A percentile compares a stretch with the other conserved stretches of the same genome.
phyloP scores from a whole-genome alignment of 2,113 vertebrate species.

The Tetraodon nigroviridis region DNA sequence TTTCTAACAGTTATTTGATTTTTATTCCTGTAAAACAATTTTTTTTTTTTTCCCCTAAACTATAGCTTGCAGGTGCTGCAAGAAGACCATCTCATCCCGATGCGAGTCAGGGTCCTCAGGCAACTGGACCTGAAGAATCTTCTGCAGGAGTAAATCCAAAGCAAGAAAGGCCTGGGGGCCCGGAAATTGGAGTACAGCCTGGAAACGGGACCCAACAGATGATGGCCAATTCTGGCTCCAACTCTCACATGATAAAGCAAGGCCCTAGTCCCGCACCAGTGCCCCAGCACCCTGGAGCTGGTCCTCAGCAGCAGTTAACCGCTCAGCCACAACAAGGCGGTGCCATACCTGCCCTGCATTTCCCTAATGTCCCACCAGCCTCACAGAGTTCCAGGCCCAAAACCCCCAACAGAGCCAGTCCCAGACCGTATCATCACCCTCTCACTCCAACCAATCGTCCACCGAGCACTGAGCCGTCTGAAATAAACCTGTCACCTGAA shows the following conservation, averaged over 20 bases:
- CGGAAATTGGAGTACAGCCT: slow-evolving; percentile 73
- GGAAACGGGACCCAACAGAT: slow-evolving; percentile 85
- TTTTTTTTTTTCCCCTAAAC: background rate
- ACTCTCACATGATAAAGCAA: slow-evolving; percentile 86
- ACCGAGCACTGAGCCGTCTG: slow-evolving; percentile 95
- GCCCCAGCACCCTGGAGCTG: slow-evolving; percentile 82
- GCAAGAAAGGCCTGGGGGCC: slow-evolving; percentile 64
- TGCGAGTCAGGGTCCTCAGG: slow-evolving; percentile 79
- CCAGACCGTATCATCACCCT: slow-evolving; percentile 93
- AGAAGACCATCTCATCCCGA: slow-evolving; percentile 91
- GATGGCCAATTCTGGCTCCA: slow-evolving; percentile 79
- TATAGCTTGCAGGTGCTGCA: slow-evolving; percentile 74
- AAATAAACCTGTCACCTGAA: slow-evolving; percentile 97
- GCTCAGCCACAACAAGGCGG: slow-evolving; percentile 76
- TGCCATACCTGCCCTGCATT: slow-evolving; percentile 85
- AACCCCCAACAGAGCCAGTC: slow-evolving; percentile 95
- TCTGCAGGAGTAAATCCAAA: slow-evolving; percentile 51
- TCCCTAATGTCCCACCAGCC: slow-evolving; percentile 84
- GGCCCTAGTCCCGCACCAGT: slow-evolving; percentile 82
- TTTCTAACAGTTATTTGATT: too few relatives aligned
- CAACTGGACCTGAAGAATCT: slow-evolving; percentile 78
- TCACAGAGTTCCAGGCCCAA: slow-evolving; percentile 94
- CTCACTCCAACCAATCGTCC: slow-evolving; percentile 96
- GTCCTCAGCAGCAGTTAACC: slow-evolving; percentile 82
- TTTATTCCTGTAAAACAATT: background rate